These are phyloP conservation scores for Onychomys arenicola DNA, from an alignment of 2,797 vertebrate species.

Conservation along the genomic window DNA sequence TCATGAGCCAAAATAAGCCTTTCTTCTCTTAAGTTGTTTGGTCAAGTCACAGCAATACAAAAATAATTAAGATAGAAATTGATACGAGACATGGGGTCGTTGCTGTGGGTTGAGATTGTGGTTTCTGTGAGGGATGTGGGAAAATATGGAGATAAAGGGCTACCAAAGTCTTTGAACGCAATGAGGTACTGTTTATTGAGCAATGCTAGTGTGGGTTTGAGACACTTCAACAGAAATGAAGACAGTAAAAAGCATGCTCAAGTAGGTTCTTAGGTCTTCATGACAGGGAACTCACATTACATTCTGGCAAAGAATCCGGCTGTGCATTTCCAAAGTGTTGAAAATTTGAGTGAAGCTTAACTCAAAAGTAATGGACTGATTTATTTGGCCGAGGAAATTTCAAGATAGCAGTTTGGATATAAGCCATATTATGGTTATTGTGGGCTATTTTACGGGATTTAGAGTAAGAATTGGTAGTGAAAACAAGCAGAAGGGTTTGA, in stretches of 20 bases:
- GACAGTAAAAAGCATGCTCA: neutral
- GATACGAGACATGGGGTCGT: neutral
- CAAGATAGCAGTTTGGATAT: neutral
- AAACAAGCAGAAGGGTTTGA: neutral
- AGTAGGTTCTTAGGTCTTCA: neutral
- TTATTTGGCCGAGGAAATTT: neutral
- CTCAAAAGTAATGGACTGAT: neutral
- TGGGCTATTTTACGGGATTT: neutral
- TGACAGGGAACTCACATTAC: neutral
- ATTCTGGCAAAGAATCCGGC: neutral
- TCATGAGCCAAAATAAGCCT: neutral
- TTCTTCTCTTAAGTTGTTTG: neutral
- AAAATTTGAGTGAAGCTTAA: neutral
- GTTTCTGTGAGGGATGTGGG: neutral
- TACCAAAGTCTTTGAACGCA: neutral
- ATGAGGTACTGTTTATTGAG: neutral
- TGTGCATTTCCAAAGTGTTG: neutral
- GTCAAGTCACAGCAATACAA: neutral
- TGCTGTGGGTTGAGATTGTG: neutral
- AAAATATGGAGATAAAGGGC: neutral
- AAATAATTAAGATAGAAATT: neutral
- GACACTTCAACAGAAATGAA: neutral
- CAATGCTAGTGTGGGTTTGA: neutral
- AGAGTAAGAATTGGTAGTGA: neutral
- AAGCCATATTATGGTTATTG: neutral